Evolutionary conservation across 35 echinoderm and acorn worm genomes (phyloP), one percentile per base, ranked within the genome.

Genomic region (Patiria miniata): DNA sequence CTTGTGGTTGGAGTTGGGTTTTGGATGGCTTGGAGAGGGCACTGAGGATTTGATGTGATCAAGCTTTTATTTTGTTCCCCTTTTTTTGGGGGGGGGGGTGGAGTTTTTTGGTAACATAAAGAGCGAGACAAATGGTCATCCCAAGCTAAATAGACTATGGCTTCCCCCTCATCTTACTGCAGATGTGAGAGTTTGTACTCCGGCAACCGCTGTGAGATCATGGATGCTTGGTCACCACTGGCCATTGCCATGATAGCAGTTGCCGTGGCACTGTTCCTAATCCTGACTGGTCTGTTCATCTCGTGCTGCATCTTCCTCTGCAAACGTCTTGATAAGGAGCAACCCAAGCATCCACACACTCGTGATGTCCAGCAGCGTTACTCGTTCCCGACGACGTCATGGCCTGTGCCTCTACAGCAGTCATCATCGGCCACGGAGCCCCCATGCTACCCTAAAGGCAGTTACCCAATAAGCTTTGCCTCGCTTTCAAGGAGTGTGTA

Each of bases 171-270:
- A n/a, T n/a, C n/a, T n/a, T n/a, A n/a, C n/a, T n/a, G n/a, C 68
- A 86, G 84, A 29, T 86, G 84, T 78, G 36, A 39, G 4, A 44
- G 5, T 26, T 50, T 50, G 28, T 86, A 79, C 61, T 60, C 65
- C 9, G 84, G 84, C 33, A 65, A 86, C 84, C 84, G 54, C 18
- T 86, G 84, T 28, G 84, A 86, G 68, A 78, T 78, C 39, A 52
- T 50, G 38, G 59, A 77, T 21, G 30, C 15, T 39, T 26, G 84
- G 37, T 77, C 73, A 22, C 84, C 84, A 28, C 42, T 54, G 21
- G 65, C 36, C 84, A 78, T 86, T 42, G 73, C 73, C 34, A 68
- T 86, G 16, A 39, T 86, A 40, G 38, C 54, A 9, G 60, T 69
- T 28, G 84, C 84, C 0, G 60, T 39, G 22, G 68, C 19, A n/a